These are phyloP conservation scores for Charadrius vociferus DNA, from an alignment of 2,113 vertebrate genomes.

Conservation along the genomic window DNA sequence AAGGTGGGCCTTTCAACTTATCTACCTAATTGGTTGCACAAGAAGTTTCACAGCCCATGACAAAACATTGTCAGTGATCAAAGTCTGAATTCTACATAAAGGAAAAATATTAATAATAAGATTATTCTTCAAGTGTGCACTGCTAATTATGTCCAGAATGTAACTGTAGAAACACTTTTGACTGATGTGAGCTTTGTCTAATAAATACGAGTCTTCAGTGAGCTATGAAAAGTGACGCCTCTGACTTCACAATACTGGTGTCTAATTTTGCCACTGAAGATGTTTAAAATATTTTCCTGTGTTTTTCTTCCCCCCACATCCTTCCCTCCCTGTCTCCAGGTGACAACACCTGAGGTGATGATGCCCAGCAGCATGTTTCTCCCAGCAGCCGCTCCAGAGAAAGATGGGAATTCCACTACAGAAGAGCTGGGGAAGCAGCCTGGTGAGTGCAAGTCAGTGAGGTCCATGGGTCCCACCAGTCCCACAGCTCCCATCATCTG, in stretches of 20 bases:
- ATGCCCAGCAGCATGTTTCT: constrained; percentile 98
- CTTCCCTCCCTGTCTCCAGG: constrained; percentile 77
- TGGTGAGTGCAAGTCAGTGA: constrained; percentile 79
- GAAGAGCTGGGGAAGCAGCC: constrained; percentile 88
- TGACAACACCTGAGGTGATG: constrained; percentile 91
- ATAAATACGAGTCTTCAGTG: constrained; percentile 73
- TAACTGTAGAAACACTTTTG: constrained; percentile 79
- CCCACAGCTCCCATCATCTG: background rate
- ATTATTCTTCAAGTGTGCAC: constrained; percentile 80
- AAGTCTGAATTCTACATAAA: constrained; percentile 84
- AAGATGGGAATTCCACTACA: constrained; percentile 79
- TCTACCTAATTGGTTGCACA: constrained; percentile 87
- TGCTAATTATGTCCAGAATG: constrained; percentile 82
- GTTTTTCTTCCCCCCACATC: background rate
- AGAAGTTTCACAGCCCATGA: constrained; percentile 86
- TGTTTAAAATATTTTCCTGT: constrained; percentile 24
- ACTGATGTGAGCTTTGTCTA: constrained; percentile 79
- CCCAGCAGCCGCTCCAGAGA: constrained; percentile 84
- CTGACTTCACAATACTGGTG: constrained; percentile 53
- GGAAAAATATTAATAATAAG: constrained; percentile 86
- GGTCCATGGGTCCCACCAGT: background rate
- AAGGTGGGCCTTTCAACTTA: constrained; percentile 85
- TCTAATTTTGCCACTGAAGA: constrained; percentile 64
- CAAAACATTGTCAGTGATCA: constrained; percentile 89
- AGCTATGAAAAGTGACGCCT: constrained; percentile 71